Conservation (phyloP, 2,797 vertebrate genomes). For the Takifugu ocellatus region DNA sequence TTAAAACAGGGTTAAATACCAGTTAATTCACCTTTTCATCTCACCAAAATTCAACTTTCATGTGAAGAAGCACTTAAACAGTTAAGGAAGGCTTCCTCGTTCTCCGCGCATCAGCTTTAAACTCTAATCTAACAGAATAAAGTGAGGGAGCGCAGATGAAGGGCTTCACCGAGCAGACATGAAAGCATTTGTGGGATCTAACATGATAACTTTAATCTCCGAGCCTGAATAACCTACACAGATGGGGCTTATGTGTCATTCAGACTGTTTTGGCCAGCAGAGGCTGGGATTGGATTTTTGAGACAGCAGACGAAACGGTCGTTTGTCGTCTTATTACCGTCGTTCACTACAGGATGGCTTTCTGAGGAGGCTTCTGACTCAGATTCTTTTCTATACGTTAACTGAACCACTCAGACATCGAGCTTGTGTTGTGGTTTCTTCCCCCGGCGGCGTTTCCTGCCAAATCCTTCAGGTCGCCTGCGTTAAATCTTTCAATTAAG, state of each 20-base stretch:
- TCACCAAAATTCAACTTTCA: slow-evolving; percentile 19
- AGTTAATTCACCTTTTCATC: slow-evolving; percentile 35
- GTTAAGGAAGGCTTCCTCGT: slow-evolving; percentile 45
- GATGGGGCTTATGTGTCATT: slow-evolving; percentile 17
- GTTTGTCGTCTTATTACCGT: slow-evolving; percentile 30
- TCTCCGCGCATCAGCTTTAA: slow-evolving; percentile 42
- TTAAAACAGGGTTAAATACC: slow-evolving; percentile 39
- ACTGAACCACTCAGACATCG: slow-evolving; percentile 2
- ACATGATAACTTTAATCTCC: slow-evolving; percentile 39
- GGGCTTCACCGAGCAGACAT: slow-evolving; percentile 26
- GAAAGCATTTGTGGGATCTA: slow-evolving; percentile 39
- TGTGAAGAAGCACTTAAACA: slow-evolving; percentile 22
- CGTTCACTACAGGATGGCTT: slow-evolving; percentile 23
- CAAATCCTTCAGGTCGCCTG: slow-evolving; percentile 11
- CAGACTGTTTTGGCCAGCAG: slow-evolving; percentile 1
- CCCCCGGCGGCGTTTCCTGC: slow-evolving; percentile 9
- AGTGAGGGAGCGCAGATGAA: neutral
- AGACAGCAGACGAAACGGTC: slow-evolving; percentile 4
- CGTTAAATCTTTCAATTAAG: slow-evolving; percentile 23
- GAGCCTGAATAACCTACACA: slow-evolving; percentile 25
- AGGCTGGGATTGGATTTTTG: slow-evolving; percentile 26
- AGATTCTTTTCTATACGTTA: slow-evolving; percentile 23
- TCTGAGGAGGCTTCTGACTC: slow-evolving; percentile 26
- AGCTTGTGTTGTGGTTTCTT: slow-evolving; percentile 10
- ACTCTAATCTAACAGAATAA: slow-evolving; percentile 27